Evolutionary conservation across 2,113 vertebrate species (phyloP).

Genomic region (Rhinichthys klamathensis): DNA sequence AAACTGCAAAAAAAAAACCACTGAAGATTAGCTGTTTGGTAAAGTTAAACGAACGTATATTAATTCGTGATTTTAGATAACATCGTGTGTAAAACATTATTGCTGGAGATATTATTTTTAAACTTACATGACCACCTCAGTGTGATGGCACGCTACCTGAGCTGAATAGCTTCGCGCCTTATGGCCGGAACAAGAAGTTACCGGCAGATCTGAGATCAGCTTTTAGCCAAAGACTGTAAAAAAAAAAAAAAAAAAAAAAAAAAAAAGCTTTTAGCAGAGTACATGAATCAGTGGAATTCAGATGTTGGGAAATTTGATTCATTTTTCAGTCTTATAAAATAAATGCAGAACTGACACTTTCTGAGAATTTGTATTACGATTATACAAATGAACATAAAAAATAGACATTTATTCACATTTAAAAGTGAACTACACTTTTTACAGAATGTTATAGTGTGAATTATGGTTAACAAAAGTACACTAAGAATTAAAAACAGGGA

Average conservation of each 20-base stretch:
- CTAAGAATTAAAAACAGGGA: neutral
- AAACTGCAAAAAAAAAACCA: neutral
- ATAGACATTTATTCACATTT: neutral
- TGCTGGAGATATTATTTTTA: neutral
- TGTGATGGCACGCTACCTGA: neutral
- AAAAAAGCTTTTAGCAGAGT: neutral
- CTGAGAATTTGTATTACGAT: neutral
- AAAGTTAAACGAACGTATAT: neutral
- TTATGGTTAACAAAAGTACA: neutral
- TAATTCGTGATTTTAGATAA: neutral
- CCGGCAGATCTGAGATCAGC: constrained; percentile 21
- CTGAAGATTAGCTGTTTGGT: neutral
- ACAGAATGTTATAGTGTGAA: neutral
- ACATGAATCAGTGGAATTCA: neutral
- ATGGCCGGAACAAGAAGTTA: constrained; percentile 25
- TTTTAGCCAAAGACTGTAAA: too few relatives aligned
- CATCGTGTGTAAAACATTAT: too few relatives aligned
- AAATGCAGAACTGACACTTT: neutral
- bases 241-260: too few relatives aligned
- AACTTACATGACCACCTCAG: constrained; percentile 17
- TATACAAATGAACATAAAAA: neutral
- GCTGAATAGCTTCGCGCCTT: constrained; percentile 33
- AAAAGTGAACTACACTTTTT: neutral
- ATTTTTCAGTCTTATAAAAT: neutral
- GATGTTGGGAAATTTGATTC: neutral